Conservation (phyloP, 2,113 vertebrate genomes). For the Ailuropoda melanoleuca region DNA sequence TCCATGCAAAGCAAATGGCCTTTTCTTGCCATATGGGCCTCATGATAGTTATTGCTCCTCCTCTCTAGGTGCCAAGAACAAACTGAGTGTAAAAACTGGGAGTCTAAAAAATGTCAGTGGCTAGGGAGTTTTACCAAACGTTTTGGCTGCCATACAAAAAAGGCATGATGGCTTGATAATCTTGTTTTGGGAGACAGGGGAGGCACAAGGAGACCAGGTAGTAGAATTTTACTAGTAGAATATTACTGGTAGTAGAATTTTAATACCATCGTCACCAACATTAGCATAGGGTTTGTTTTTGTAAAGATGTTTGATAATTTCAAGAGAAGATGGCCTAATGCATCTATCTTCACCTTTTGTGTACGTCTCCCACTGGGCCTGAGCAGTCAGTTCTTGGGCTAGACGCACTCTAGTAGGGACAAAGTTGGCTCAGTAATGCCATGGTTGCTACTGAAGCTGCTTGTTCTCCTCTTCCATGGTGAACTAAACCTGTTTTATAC, state of each 20-base stretch:
- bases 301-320: background rate
- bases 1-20: background rate
- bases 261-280: background rate
- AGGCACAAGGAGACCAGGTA: background rate
- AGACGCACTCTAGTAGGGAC: background rate
- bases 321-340: background rate
- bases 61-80: background rate
- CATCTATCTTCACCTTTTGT: background rate
- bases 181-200: too few relatives aligned
- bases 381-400: background rate
- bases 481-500: background rate
- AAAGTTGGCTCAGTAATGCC: background rate
- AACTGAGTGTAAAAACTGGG: background rate
- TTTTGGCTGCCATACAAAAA: background rate
- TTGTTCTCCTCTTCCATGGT: background rate
- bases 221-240: background rate
- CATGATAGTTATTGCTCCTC: background rate
- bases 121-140: slow-evolving; percentile 2
- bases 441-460: background rate
- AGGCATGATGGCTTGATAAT: background rate
- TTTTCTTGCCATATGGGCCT: background rate
- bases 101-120: background rate
- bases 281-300: background rate
- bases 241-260: background rate
- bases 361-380: background rate